Conservation (phyloP, 2,888 invertebrate genomes). For the Anagyrus pseudococci region DNA sequence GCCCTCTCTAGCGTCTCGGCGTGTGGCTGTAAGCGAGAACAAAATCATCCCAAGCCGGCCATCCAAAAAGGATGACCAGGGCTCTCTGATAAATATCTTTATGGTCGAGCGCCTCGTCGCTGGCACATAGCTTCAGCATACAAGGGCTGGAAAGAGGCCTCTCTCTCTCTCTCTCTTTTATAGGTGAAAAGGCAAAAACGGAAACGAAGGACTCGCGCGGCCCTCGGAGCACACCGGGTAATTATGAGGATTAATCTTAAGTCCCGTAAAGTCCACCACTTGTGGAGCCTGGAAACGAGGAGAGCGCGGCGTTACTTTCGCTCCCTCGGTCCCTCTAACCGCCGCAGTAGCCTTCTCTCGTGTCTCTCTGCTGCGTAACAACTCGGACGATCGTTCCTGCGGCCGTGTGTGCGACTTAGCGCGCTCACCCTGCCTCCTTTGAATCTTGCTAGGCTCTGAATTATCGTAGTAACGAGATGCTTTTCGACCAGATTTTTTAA, state of each 20-base stretch:
- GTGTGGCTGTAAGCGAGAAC: too few relatives aligned
- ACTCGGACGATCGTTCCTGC: slow-evolving; percentile 25
- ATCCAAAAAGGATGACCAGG: slow-evolving; percentile 37
- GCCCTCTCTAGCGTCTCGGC: neutral
- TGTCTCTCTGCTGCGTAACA: slow-evolving; percentile 10
- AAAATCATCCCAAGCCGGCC: too few relatives aligned
- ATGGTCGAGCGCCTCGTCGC: slow-evolving; percentile 42
- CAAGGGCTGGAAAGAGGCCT: too few relatives aligned
- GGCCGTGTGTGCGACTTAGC: too few relatives aligned
- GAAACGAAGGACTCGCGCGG: slow-evolving; percentile 44
- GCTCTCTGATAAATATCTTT: slow-evolving; percentile 57
- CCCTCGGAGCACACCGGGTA: slow-evolving; percentile 46
- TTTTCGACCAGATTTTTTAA: too few relatives aligned
- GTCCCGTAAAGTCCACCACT: slow-evolving; percentile 61
- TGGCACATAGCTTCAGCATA: too few relatives aligned
- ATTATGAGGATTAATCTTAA: slow-evolving; percentile 62
- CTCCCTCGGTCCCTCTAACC: neutral
- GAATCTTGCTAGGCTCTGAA: too few relatives aligned
- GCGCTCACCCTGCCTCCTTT: too few relatives aligned
- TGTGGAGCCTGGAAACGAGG: slow-evolving; percentile 49
- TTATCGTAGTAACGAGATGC: too few relatives aligned
- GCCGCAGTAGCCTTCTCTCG: neutral
- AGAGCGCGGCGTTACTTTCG: slow-evolving; percentile 22
- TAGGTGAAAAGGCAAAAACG: slow-evolving; percentile 53
- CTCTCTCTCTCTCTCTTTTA: too few relatives aligned